Conservation (phyloP, 2,797 vertebrate species). For the Chiloscyllium punctatum region DNA sequence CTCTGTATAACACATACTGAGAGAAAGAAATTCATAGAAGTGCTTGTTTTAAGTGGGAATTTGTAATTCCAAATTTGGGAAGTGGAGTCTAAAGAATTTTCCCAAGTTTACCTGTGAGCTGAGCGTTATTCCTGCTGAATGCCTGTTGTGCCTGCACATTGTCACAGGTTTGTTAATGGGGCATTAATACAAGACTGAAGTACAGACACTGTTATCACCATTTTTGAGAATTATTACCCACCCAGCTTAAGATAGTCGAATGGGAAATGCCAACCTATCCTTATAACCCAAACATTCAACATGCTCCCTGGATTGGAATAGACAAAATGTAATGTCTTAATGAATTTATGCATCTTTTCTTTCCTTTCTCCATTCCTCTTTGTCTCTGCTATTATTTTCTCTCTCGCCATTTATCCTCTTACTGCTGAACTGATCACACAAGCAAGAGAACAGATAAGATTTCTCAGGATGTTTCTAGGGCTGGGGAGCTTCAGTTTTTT, state of each 20-base stretch:
- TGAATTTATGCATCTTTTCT: background rate
- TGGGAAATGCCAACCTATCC: background rate
- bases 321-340: background rate
- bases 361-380: background rate
- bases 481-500: background rate
- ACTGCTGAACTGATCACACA: background rate
- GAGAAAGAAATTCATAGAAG: background rate
- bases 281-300: background rate
- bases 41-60: background rate
- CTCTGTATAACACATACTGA: background rate
- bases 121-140: background rate
- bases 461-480: background rate
- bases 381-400: background rate
- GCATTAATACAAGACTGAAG: background rate
- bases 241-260: background rate
- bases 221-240: background rate
- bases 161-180: background rate
- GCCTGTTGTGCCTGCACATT: background rate
- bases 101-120: background rate
- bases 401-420: background rate
- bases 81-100: background rate
- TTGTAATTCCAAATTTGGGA: background rate
- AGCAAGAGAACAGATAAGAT: background rate
- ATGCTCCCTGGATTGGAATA: background rate
- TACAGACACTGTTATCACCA: background rate